phyloP scores from a whole-genome alignment of 1,140 invertebrate genomes.

The Leptinotarsa lineolata region DNA sequence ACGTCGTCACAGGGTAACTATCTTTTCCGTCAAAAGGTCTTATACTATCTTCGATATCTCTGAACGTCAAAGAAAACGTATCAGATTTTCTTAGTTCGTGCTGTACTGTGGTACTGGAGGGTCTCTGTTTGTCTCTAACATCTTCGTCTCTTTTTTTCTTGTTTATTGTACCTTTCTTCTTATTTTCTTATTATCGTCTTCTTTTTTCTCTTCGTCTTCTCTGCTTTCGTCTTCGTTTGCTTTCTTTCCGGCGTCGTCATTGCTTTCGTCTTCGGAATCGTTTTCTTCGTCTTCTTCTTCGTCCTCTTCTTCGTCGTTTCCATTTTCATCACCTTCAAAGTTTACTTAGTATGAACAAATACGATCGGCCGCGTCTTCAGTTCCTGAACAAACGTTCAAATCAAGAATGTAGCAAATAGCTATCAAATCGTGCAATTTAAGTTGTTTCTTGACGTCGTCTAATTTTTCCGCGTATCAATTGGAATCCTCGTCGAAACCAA shows the following conservation, averaged over 20 bases:
- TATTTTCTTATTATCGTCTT: too few relatives aligned
- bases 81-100: too few relatives aligned
- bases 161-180: too few relatives aligned
- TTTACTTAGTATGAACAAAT: not conserved
- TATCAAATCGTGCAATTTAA: too few relatives aligned
- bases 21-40: constrained; percentile 8
- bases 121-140: too few relatives aligned
- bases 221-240: too few relatives aligned
- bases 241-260: too few relatives aligned
- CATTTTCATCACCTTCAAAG: not conserved
- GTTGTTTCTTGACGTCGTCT: not conserved
- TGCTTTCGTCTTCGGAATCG: not conserved
- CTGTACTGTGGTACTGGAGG: too few relatives aligned
- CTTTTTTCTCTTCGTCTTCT: too few relatives aligned
- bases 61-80: not conserved
- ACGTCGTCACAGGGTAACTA: constrained; percentile 9
- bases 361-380: too few relatives aligned
- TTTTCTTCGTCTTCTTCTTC: not conserved
- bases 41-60: not conserved
- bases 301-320: constrained; percentile 2
- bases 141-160: constrained; percentile 19
- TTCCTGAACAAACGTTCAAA: not conserved
- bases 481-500: too few relatives aligned
- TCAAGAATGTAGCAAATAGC: too few relatives aligned
- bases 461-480: not conserved